phyloP scores from a whole-genome alignment of 2,113 vertebrate genomes.

The Engystomops pustulosus region DNA sequence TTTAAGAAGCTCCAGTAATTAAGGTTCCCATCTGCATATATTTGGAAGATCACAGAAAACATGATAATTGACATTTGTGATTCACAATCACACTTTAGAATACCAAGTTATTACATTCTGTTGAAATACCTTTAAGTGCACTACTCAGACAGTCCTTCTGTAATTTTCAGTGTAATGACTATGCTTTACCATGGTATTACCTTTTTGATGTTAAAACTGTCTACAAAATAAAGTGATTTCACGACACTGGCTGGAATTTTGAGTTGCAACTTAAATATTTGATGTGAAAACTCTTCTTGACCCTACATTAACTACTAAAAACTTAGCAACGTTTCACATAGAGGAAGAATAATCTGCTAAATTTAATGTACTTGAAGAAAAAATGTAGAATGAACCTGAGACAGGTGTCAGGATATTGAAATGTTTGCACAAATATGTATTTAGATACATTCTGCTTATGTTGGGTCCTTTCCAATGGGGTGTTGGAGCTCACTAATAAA shows the following conservation, averaged over 20 bases:
- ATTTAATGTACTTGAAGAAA: neutral
- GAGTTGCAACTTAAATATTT: conserved; percentile 77
- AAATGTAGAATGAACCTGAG: neutral
- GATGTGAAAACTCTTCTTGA: conserved; percentile 74
- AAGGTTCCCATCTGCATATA: conserved; percentile 66
- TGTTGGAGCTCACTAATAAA: neutral
- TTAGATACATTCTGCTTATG: neutral
- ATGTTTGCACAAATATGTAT: neutral
- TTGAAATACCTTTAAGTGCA: conserved; percentile 72
- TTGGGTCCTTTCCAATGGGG: neutral
- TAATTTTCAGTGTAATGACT: conserved; percentile 75
- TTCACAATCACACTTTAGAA: conserved; percentile 72
- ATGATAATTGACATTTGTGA: conserved; percentile 72
- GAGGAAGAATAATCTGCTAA: neutral
- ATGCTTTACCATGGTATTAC: conserved; percentile 66
- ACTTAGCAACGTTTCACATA: neutral
- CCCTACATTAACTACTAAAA: conserved; percentile 48
- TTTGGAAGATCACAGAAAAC: conserved; percentile 65
- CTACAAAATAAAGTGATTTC: conserved; percentile 71
- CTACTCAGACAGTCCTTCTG: conserved; percentile 67
- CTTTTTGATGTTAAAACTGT: conserved; percentile 75
- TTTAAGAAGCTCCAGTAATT: conserved; percentile 67
- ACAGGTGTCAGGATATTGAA: neutral
- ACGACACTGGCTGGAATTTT: conserved; percentile 69
- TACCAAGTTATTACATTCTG: conserved; percentile 71